phyloP scores from a whole-genome alignment of 2,888 invertebrate genomes.

The Aleiodes alternator region DNA sequence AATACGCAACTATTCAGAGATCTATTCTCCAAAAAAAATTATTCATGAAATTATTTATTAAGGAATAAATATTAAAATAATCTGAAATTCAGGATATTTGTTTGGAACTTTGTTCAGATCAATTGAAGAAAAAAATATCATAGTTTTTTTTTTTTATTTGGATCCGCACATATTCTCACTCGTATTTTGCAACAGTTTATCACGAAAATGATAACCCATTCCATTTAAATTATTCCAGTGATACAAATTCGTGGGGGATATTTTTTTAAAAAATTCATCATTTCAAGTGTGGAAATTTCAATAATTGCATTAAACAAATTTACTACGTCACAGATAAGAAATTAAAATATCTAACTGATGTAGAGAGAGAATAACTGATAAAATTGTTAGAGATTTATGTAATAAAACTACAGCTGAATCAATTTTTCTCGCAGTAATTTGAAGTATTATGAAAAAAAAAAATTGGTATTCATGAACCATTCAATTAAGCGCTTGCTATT shows the following conservation, averaged over 20 bases:
- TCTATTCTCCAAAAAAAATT: conserved; percentile 41
- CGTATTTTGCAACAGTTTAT: conserved; percentile 29
- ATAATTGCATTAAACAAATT: no score
- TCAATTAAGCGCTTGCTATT: background rate
- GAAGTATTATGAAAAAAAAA: no score
- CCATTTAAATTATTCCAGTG: background rate
- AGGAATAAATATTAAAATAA: background rate
- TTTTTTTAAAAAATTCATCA: background rate
- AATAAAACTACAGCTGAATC: no score
- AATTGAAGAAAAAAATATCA: background rate
- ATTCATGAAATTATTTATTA: background rate
- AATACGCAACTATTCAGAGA: conserved; percentile 74
- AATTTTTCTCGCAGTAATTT: no score
- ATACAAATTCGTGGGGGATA: conserved; percentile 28
- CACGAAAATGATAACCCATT: conserved; percentile 25
- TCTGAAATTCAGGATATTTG: background rate
- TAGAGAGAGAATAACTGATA: no score
- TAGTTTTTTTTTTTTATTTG: background rate
- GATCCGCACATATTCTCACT: conserved; percentile 19
- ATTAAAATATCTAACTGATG: no score
- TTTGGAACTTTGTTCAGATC: conserved; percentile 3
- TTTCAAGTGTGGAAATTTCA: no score
- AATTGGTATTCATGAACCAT: background rate
- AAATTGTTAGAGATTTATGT: no score
- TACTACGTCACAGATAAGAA: no score